phyloP scores from a whole-genome alignment of 2,888 invertebrate genomes.

The Gisinianus flammeolus region DNA sequence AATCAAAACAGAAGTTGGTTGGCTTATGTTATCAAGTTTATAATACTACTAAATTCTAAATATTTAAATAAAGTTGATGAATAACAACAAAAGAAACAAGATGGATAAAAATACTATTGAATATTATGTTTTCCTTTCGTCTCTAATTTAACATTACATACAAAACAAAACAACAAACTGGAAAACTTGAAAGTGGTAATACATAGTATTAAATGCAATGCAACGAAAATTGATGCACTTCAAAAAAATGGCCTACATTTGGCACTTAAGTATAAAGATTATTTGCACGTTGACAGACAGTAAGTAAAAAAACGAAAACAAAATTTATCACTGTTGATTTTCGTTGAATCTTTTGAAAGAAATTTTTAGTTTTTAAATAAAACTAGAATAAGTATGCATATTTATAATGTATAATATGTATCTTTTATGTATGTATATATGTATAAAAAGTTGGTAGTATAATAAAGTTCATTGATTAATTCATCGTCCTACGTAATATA shows the following conservation, averaged over 20 bases:
- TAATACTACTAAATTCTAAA: no score
- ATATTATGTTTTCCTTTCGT: no score
- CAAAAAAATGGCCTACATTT: constrained; percentile 32
- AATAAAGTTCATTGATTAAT: neutral
- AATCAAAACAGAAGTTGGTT: no score
- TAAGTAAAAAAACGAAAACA: constrained; percentile 17
- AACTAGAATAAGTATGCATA: neutral
- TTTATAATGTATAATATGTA: no score
- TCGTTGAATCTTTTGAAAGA: constrained; percentile 24
- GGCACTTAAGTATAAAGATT: constrained; percentile 32
- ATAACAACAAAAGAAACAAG: no score
- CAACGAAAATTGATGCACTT: neutral
- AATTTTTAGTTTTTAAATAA: neutral
- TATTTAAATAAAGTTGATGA: no score
- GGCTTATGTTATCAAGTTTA: no score
- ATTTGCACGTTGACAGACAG: constrained; percentile 13
- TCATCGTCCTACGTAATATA: no score
- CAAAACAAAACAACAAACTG: neutral
- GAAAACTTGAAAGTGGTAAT: neutral
- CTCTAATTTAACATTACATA: no score
- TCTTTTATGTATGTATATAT: neutral
- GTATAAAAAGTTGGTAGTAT: neutral
- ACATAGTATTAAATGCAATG: neutral
- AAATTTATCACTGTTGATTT: constrained; percentile 32
- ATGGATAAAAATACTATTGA: no score